A percentile compares a stretch with the other conserved stretches of the same genome.
Evolutionary conservation across 2,888 invertebrate species (phyloP).

Genomic region (Ptilodon capucinus): DNA sequence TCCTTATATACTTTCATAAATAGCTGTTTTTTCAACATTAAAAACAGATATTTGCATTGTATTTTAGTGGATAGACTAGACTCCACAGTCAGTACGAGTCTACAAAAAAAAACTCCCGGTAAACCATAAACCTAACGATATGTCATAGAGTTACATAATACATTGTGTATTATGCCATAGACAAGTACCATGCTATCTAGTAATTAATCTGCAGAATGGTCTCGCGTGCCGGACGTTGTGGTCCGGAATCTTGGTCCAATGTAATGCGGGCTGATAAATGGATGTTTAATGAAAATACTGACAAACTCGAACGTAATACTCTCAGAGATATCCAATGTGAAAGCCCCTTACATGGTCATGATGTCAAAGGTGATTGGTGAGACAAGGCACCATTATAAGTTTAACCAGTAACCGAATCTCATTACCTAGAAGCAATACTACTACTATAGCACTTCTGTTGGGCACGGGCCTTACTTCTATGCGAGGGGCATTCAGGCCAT

Average conservation of each 20-base stretch:
- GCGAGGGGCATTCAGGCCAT: too few species aligned
- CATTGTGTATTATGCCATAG: constrained; percentile 49
- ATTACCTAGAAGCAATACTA: too few species aligned
- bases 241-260: neutral
- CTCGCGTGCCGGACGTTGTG: constrained; percentile 16
- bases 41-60: too few species aligned
- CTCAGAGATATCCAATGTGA: neutral
- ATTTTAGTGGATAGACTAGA: too few species aligned
- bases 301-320: neutral
- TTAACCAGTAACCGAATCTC: too few species aligned
- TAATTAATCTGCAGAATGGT: constrained; percentile 66
- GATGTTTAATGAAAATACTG: neutral
- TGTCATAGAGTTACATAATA: constrained; percentile 53
- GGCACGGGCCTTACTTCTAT: too few species aligned
- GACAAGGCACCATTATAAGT: too few species aligned
- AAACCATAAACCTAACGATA: constrained; percentile 32
- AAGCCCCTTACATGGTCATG: neutral
- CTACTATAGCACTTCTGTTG: too few species aligned
- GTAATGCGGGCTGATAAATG: neutral
- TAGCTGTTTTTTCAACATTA: too few species aligned
- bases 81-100: neutral
- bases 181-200: constrained; percentile 56
- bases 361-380: too few species aligned
- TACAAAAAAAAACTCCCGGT: constrained; percentile 17
- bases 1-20: too few species aligned